Conservation (phyloP, 2,888 invertebrate species). For the Electrophaes corylata region DNA sequence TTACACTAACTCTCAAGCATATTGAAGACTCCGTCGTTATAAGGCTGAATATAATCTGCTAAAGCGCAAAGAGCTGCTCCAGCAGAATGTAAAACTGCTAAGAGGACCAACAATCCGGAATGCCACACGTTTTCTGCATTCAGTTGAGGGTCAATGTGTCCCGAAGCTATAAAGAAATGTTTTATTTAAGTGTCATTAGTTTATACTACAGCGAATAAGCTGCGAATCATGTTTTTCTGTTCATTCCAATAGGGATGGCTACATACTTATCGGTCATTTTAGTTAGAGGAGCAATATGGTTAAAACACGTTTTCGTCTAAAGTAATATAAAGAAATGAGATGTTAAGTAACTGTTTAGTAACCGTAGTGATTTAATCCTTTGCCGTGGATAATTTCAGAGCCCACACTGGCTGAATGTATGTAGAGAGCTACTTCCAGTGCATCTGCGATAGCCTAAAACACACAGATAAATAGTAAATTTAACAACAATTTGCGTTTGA, state of each 20-base stretch:
- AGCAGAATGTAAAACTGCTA: slow-evolving; percentile 54
- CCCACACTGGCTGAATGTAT: slow-evolving; percentile 70
- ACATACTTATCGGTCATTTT: no score
- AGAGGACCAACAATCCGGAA: slow-evolving; percentile 56
- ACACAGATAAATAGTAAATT: slow-evolving; percentile 23
- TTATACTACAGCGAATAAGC: not conserved
- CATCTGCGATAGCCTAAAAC: slow-evolving; percentile 62
- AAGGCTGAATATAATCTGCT: slow-evolving; percentile 57
- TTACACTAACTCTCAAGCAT: slow-evolving; percentile 62
- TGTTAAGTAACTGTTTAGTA: slow-evolving; percentile 8
- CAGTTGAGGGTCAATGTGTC: slow-evolving; percentile 68
- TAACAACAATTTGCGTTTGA: no score
- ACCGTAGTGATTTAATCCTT: slow-evolving; percentile 75
- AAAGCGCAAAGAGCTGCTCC: slow-evolving; percentile 65
- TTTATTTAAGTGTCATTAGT: not conserved
- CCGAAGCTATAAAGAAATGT: slow-evolving; percentile 56
- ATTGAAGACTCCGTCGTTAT: slow-evolving; percentile 39
- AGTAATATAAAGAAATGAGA: not conserved
- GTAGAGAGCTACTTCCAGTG: slow-evolving; percentile 67
- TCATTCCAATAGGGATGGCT: no score
- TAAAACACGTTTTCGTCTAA: no score
- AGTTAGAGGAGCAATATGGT: no score
- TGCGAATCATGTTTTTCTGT: not conserved
- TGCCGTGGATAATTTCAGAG: slow-evolving; percentile 72
- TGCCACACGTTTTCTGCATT: slow-evolving; percentile 73